Evolutionary conservation across 2,888 invertebrate genomes (phyloP).

Genomic region (Pheosia tremula): DNA sequence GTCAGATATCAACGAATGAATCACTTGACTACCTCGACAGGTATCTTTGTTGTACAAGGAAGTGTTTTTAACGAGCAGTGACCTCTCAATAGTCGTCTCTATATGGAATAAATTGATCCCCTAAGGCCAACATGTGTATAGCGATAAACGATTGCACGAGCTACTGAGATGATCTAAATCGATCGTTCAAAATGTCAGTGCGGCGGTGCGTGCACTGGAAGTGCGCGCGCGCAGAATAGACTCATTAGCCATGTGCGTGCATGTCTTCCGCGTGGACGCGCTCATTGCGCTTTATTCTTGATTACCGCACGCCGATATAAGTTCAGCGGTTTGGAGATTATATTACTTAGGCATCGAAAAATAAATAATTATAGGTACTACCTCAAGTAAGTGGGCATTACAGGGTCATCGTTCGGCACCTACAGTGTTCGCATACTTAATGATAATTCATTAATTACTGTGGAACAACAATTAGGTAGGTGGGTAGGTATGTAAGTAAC

Average conservation of each 20-base stretch:
- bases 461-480: too few relatives aligned
- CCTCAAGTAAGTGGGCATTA: too few relatives aligned
- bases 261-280: conserved; percentile 63
- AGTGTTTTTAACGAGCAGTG: conserved; percentile 48
- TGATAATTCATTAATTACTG: too few relatives aligned
- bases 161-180: conserved; percentile 53
- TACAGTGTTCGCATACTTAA: too few relatives aligned
- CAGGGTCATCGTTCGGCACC: too few relatives aligned
- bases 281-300: conserved; percentile 41
- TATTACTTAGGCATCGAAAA: too few relatives aligned
- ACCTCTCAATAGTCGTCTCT: conserved; percentile 51
- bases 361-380: too few relatives aligned
- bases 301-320: conserved; percentile 55
- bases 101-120: conserved; percentile 62
- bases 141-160: conserved; percentile 30
- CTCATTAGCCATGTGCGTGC: conserved; percentile 40
- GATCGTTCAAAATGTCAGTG: conserved; percentile 36
- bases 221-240: conserved; percentile 42
- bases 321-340: conserved; percentile 8
- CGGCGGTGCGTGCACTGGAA: conserved; percentile 18
- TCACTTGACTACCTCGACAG: conserved; percentile 15
- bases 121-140: conserved; percentile 62
- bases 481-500: too few relatives aligned
- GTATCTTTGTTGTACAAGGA: conserved; percentile 44
- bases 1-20: conserved; percentile 26